Evolutionary conservation across 2,888 invertebrate species (phyloP).

Genomic region (Caenorhabditis sp.): DNA sequence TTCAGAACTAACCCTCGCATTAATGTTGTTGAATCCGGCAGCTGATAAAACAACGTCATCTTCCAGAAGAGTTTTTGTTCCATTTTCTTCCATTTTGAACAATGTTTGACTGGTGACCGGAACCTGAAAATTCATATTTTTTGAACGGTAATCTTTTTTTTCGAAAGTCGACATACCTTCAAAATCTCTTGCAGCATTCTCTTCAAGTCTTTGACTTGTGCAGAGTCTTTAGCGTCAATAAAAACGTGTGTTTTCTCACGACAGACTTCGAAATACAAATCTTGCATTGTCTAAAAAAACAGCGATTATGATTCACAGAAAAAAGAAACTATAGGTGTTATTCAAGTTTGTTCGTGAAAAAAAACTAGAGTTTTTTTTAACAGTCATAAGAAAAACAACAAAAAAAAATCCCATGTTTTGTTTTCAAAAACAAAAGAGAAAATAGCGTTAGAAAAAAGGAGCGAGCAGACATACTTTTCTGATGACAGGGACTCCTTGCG

Average conservation of each 20-base stretch:
- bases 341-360: too few relatives aligned
- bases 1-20: conserved; percentile 80
- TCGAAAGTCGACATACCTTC: conserved; percentile 13
- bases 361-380: too few relatives aligned
- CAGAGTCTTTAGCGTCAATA: conserved; percentile 94
- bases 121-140: conserved; percentile 70
- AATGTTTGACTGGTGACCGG: conserved; percentile 83
- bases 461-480: background rate
- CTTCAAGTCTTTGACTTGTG: conserved; percentile 89
- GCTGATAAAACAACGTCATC: conserved; percentile 79
- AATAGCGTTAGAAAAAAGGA: background rate
- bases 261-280: conserved; percentile 91
- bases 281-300: background rate
- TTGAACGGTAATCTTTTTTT: too few relatives aligned
- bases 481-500: background rate
- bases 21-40: conserved; percentile 86
- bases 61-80: conserved; percentile 21
- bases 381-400: too few relatives aligned
- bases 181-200: conserved; percentile 89
- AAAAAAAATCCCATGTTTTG: too few relatives aligned
- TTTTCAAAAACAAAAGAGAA: background rate
- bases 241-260: conserved; percentile 96
- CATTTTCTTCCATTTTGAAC: conserved; percentile 78
- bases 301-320: too few relatives aligned
- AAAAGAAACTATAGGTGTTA: background rate